Evolutionary conservation across 2,888 invertebrate species (phyloP), one percentile per base, ranked within the genome.

Genomic region (Ornithoptera alexandrae): DNA sequence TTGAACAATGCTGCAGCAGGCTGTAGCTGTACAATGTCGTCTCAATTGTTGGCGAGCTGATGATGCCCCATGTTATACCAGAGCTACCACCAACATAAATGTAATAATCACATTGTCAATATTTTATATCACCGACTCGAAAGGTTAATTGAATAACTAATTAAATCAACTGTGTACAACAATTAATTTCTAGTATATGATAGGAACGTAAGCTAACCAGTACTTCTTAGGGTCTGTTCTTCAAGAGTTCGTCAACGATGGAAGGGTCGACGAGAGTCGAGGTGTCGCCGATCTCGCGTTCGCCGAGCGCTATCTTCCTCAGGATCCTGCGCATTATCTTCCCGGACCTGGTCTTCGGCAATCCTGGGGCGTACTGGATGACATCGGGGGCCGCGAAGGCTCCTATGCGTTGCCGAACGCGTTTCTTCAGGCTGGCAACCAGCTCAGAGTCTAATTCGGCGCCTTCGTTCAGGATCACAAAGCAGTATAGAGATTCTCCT

Each of bases 311-410:
- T 18, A 99, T 96, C 90, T 99, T 98, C 73, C 98, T 94, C 72
- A 99, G 92, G 71, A 99, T 96, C 74, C 99, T 94, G 72, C 99
- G 94, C 97, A 99, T 99, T 72, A 99, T 99, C 92, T 99, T 99
- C 2, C 99, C 99, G 0, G 99, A 99, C 63, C 99, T 94, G 0
- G 99, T 99, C 90, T 99, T 99, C 0, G 99, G 99, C 73, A 99
- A 92, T 0, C 96, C 97, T 0, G 98, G 97, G 0, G 99, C 98
- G 84, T 97, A 95, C 77, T 99, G 99, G 70, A 99, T 96, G 56
- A 96, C 95, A 84, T 99, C 99, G 0, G 99, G 99, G 78, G 96
- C 95, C 0, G 99, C 99, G 86, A 99, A 98, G 0, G 99, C 97
- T 1, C 99, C 99, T 78, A 99, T 99, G 79, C 97, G 96, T 76